Conservation (phyloP, 2,797 vertebrate genomes). For the Sphenodon punctatus region DNA sequence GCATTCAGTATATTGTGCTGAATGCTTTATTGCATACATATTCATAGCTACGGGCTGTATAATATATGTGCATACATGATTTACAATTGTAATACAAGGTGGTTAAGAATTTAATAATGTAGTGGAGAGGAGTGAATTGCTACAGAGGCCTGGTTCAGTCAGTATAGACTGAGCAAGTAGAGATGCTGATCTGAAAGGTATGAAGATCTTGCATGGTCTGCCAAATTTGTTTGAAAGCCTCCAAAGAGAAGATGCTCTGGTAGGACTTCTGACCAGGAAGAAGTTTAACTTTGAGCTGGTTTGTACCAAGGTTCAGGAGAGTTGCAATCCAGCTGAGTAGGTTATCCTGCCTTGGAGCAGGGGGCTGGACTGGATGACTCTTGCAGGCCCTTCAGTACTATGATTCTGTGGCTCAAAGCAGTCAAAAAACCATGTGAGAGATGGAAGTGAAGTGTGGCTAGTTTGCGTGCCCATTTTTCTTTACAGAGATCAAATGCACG, state of each 20-base stretch:
- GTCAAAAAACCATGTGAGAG: slow-evolving; percentile 10
- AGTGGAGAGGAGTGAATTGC: slow-evolving; percentile 12
- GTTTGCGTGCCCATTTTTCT: slow-evolving; percentile 16
- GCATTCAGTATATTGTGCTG: neutral
- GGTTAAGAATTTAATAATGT: neutral
- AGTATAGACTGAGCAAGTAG: slow-evolving; percentile 4
- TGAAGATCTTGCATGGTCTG: neutral
- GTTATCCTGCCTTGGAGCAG: too few relatives aligned
- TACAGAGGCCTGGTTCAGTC: neutral
- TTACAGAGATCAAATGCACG: neutral
- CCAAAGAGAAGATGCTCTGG: neutral
- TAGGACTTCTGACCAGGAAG: neutral
- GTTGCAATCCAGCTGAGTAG: neutral
- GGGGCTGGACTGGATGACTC: slow-evolving; percentile 52
- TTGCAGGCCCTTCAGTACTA: too few relatives aligned
- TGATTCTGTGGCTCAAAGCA: too few relatives aligned
- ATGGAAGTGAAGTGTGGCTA: neutral
- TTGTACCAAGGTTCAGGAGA: slow-evolving; percentile 7
- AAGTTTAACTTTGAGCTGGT: neutral
- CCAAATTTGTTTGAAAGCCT: neutral
- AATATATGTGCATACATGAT: neutral
- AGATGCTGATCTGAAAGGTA: neutral
- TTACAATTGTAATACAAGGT: neutral
- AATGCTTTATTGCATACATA: neutral
- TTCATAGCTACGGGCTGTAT: neutral